phyloP scores from a whole-genome alignment of 2,113 vertebrate genomes.

The Euleptes europaea region DNA sequence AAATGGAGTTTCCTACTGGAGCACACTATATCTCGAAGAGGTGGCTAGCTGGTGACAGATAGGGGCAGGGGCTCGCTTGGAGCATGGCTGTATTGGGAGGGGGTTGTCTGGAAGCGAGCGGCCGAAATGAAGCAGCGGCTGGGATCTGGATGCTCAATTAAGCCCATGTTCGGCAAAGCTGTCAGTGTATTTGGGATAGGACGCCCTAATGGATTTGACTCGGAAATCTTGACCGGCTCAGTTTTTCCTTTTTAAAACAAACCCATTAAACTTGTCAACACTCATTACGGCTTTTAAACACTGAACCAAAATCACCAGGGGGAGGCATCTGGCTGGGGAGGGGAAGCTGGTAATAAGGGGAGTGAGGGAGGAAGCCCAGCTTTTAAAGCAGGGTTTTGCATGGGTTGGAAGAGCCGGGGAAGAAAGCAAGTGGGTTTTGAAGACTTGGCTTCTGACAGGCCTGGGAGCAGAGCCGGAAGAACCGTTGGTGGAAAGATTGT shows the following conservation, averaged over 20 bases:
- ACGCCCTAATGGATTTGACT: constrained; percentile 89
- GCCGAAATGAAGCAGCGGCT: not conserved
- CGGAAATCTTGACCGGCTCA: constrained; percentile 94
- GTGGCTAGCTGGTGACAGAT: too few relatives aligned
- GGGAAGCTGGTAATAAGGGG: not conserved
- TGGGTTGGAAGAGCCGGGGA: not conserved
- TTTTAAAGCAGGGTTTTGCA: not conserved
- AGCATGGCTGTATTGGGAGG: not conserved
- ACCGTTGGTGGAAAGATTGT: too few relatives aligned
- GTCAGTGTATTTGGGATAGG: constrained; percentile 77
- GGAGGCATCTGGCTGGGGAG: constrained; percentile 38
- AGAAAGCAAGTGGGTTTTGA: not conserved
- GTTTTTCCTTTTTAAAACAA: constrained; percentile 88
- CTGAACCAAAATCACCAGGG: constrained; percentile 80
- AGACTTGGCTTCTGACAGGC: not conserved
- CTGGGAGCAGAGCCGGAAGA: not conserved
- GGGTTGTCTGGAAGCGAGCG: not conserved
- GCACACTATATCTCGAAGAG: too few relatives aligned
- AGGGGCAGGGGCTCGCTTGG: not conserved
- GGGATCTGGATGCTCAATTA: constrained; percentile 59
- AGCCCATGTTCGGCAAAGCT: constrained; percentile 77
- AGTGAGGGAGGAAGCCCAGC: not conserved
- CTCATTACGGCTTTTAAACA: constrained; percentile 90
- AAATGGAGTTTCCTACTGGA: not conserved
- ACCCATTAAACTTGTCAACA: constrained; percentile 98